Percentiles rank a stretch among this genome's conserved stretches.
Evolutionary conservation across 2,113 vertebrate genomes (phyloP).

Genomic region (Phycodurus eques): DNA sequence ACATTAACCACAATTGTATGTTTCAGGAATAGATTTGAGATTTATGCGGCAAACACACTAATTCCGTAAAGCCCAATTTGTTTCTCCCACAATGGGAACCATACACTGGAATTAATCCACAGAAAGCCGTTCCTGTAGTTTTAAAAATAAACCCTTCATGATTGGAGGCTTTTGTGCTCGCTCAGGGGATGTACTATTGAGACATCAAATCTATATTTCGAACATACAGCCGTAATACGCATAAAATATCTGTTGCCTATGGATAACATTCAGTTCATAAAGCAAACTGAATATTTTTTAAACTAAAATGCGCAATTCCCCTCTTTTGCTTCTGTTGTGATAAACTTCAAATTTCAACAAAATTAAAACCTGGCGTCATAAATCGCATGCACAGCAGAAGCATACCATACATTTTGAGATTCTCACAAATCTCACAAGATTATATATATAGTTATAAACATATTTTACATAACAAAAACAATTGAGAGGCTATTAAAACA

Average conservation of each 20-base stretch:
- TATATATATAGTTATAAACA: neutral
- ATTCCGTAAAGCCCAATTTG: constrained; percentile 72
- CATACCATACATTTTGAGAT: too few relatives aligned
- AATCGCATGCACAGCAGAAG: neutral
- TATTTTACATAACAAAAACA: neutral
- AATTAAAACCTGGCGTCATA: neutral
- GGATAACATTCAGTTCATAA: constrained; percentile 40
- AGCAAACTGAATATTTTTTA: constrained; percentile 22
- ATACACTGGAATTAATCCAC: constrained; percentile 68
- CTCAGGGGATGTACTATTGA: constrained; percentile 47
- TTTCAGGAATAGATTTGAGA: constrained; percentile 62
- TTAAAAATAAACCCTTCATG: constrained; percentile 70
- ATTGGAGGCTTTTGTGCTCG: constrained; percentile 50
- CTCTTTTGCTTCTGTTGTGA: constrained; percentile 7
- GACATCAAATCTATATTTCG: constrained; percentile 52
- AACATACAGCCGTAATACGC: constrained; percentile 41
- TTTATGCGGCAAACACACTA: constrained; percentile 59
- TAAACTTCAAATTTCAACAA: neutral
- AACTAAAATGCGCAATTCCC: constrained; percentile 5
- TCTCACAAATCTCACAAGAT: neutral
- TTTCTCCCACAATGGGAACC: constrained; percentile 64
- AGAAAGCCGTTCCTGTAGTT: constrained; percentile 64
- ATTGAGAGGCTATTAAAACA: neutral
- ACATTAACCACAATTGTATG: constrained; percentile 45
- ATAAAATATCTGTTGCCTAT: constrained; percentile 37